Evolutionary conservation across 2,888 invertebrate species (phyloP).

Genomic region (Agriopis aurantiaria): DNA sequence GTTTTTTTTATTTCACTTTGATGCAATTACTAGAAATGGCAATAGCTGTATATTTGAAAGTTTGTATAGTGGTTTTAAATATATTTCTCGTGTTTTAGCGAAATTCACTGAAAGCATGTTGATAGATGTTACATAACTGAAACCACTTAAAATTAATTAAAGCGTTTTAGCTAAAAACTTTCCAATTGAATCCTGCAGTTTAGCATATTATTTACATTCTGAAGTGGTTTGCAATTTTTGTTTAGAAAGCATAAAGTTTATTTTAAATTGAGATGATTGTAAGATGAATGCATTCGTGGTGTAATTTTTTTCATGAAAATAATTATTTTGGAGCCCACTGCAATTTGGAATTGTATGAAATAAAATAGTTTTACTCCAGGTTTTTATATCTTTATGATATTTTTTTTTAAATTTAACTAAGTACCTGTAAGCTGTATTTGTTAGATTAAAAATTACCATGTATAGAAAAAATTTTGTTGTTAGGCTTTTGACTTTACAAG

Average conservation of each 20-base stretch:
- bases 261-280: background rate
- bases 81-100: background rate
- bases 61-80: background rate
- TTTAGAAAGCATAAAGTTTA: constrained; percentile 37
- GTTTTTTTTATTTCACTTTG: background rate
- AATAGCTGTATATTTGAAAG: constrained; percentile 11
- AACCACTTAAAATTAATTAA: constrained; percentile 13
- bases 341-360: no score
- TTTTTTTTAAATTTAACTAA: no score
- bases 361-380: no score
- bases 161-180: constrained; percentile 35
- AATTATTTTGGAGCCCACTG: no score
- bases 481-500: no score
- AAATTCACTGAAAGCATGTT: background rate
- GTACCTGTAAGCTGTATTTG: no score
- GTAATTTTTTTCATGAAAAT: background rate
- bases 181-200: constrained; percentile 41
- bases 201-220: constrained; percentile 39
- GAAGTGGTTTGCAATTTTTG: constrained; percentile 29
- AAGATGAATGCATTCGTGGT: background rate
- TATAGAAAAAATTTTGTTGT: no score
- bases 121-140: constrained; percentile 10
- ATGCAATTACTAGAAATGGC: background rate
- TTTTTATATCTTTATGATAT: no score
- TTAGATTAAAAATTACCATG: no score